Percentiles rank a stretch among this genome's conserved stretches.
phyloP scores from a whole-genome alignment of 2,797 vertebrate species.

The Arnoldichthys spilopterus region DNA sequence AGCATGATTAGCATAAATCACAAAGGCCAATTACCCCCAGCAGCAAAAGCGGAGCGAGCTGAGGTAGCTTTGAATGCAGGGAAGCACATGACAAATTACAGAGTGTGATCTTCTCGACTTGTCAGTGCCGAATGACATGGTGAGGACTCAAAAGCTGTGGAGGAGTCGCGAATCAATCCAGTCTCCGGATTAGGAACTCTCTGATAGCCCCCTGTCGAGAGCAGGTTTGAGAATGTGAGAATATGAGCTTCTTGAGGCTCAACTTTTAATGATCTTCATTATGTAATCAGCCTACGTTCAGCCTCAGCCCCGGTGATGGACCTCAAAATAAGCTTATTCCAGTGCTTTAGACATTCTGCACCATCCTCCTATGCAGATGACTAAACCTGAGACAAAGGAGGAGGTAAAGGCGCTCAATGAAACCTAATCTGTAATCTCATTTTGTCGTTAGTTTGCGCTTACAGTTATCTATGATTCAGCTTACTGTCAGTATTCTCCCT shows the following conservation, averaged over 20 bases:
- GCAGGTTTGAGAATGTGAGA: slow-evolving; percentile 35
- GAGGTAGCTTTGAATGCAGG: slow-evolving; percentile 72
- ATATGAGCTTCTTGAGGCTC: slow-evolving; percentile 43
- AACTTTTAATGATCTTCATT: slow-evolving; percentile 53
- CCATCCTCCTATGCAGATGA: slow-evolving; percentile 29
- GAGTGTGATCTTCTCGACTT: slow-evolving; percentile 67
- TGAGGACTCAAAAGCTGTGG: slow-evolving; percentile 59
- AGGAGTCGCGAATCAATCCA: slow-evolving; percentile 69
- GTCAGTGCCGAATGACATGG: slow-evolving; percentile 68
- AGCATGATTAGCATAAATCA: slow-evolving; percentile 48
- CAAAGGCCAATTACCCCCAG: slow-evolving; percentile 49
- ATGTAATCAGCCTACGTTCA: slow-evolving; percentile 51
- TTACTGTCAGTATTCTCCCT: neutral
- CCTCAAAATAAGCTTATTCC: slow-evolving; percentile 40
- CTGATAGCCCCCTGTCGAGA: slow-evolving; percentile 68
- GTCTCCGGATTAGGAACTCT: slow-evolving; percentile 75
- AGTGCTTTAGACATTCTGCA: slow-evolving; percentile 20
- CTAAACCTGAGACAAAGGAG: slow-evolving; percentile 21
- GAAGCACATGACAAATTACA: slow-evolving; percentile 75
- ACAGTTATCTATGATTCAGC: slow-evolving; percentile 16
- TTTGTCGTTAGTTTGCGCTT: slow-evolving; percentile 11
- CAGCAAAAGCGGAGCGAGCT: slow-evolving; percentile 33
- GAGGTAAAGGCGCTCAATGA: slow-evolving; percentile 22
- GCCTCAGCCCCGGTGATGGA: slow-evolving; percentile 21
- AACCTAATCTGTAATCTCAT: slow-evolving; percentile 45